A percentile compares a stretch with the other conserved stretches of the same genome.
phyloP scores from a whole-genome alignment of 2,113 vertebrate species.

The Clarias magur region DNA sequence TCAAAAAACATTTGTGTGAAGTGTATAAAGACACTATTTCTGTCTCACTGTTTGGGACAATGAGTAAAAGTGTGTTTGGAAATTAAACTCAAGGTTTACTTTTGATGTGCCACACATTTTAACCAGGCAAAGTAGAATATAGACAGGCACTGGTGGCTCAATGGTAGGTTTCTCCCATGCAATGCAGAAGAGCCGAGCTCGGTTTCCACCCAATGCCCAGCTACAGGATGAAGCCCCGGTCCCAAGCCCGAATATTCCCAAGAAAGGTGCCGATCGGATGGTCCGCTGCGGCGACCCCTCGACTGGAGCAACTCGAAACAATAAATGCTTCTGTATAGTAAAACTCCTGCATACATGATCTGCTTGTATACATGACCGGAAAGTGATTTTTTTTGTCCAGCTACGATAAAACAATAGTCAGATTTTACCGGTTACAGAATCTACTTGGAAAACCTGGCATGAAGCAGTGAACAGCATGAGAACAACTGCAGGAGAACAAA shows the following conservation, averaged over 20 bases:
- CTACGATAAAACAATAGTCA: conserved; percentile 24
- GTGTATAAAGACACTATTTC: neutral
- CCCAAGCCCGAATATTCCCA: too few relatives aligned
- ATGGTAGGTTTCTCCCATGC: too few relatives aligned
- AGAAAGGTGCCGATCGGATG: too few relatives aligned
- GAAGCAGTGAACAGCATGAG: neutral
- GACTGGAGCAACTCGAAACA: conserved; percentile 5
- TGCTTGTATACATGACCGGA: neutral
- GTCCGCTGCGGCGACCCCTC: too few relatives aligned
- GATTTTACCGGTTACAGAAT: conserved; percentile 10
- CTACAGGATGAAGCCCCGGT: too few relatives aligned
- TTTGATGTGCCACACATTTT: neutral
- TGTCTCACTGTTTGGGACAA: neutral
- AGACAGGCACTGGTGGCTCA: too few relatives aligned
- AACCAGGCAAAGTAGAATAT: neutral
- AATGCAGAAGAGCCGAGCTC: too few relatives aligned
- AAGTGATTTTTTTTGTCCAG: neutral
- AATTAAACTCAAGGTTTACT: neutral
- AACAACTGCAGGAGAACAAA: neutral
- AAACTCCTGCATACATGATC: neutral
- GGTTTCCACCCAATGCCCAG: too few relatives aligned
- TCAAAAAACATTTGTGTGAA: neutral
- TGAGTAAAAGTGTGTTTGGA: neutral
- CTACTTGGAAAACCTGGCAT: neutral
- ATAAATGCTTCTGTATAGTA: neutral